A percentile compares a stretch with the other conserved stretches of the same genome.
Evolutionary conservation across 2,888 invertebrate genomes (phyloP).

Genomic region (Shargacucullia verbasci): DNA sequence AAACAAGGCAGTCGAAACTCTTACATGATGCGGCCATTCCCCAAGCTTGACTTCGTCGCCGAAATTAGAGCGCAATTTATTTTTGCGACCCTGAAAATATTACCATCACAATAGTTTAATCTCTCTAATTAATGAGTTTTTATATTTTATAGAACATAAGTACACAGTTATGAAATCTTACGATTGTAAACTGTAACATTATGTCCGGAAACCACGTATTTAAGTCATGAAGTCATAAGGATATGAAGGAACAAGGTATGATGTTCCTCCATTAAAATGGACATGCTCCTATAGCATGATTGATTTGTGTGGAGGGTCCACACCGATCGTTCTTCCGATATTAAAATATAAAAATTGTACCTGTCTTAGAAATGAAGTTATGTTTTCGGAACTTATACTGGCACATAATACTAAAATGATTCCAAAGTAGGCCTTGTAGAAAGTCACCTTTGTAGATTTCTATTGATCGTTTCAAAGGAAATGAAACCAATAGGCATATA

Average conservation of each 20-base stretch:
- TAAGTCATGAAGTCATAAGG: too few species aligned
- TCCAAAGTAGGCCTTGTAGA: slow-evolving; percentile 28
- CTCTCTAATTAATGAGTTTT: too few species aligned
- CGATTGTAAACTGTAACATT: too few species aligned
- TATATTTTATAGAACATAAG: too few species aligned
- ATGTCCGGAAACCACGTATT: too few species aligned
- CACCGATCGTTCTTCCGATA: neutral
- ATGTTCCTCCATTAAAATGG: too few species aligned
- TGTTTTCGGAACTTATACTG: slow-evolving; percentile 17
- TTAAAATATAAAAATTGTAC: slow-evolving; percentile 7
- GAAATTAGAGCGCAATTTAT: slow-evolving; percentile 2
- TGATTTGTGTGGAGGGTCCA: too few species aligned
- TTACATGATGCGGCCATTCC: slow-evolving; percentile 64
- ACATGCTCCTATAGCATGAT: too few species aligned
- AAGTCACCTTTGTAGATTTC: slow-evolving; percentile 31
- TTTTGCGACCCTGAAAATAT: slow-evolving; percentile 6
- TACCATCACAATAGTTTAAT: neutral
- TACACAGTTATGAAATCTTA: too few species aligned
- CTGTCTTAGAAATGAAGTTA: neutral
- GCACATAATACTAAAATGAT: slow-evolving; percentile 38
- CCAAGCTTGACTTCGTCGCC: slow-evolving; percentile 46
- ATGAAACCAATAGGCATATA: neutral
- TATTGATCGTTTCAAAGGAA: neutral
- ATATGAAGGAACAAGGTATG: too few species aligned
- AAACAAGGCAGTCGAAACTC: slow-evolving; percentile 15